phyloP scores from a whole-genome alignment of 2,888 invertebrate genomes.

The Autographa gamma region DNA sequence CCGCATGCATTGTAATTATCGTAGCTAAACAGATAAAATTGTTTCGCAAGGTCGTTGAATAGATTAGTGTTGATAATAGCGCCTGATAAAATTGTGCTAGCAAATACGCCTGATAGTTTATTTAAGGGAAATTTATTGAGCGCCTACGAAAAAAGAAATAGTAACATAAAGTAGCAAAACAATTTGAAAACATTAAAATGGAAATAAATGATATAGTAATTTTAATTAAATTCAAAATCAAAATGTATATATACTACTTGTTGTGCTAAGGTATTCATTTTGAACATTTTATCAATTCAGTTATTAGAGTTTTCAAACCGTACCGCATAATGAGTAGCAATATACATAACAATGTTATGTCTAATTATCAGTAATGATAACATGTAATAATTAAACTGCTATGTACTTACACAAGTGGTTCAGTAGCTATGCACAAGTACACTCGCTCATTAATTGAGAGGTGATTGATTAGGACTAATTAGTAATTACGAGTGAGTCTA shows the following conservation, averaged over 20 bases:
- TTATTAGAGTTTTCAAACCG: too few relatives aligned
- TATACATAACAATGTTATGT: not conserved
- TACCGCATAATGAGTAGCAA: not conserved
- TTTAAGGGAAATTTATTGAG: not conserved
- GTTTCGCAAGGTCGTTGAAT: not conserved
- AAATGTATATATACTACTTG: too few relatives aligned
- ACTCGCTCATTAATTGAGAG: slow-evolving; percentile 37
- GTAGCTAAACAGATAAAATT: not conserved
- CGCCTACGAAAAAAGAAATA: slow-evolving; percentile 28
- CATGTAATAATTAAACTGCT: slow-evolving; percentile 28
- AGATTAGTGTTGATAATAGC: not conserved
- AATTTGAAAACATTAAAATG: not conserved
- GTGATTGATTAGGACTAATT: slow-evolving; percentile 53
- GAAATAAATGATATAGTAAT: too few relatives aligned
- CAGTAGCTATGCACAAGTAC: slow-evolving; percentile 14
- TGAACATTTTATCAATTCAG: too few relatives aligned
- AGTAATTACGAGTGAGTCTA: slow-evolving; percentile 45
- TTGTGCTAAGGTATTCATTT: too few relatives aligned
- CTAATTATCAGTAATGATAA: slow-evolving; percentile 1
- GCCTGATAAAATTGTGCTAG: slow-evolving; percentile 22
- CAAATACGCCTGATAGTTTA: slow-evolving; percentile 14
- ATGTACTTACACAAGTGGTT: slow-evolving; percentile 27
- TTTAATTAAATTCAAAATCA: too few relatives aligned
- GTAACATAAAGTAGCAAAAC: not conserved
- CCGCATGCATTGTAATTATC: not conserved